phyloP scores from a whole-genome alignment of 2,113 vertebrate genomes.

The Loxodonta africana region DNA sequence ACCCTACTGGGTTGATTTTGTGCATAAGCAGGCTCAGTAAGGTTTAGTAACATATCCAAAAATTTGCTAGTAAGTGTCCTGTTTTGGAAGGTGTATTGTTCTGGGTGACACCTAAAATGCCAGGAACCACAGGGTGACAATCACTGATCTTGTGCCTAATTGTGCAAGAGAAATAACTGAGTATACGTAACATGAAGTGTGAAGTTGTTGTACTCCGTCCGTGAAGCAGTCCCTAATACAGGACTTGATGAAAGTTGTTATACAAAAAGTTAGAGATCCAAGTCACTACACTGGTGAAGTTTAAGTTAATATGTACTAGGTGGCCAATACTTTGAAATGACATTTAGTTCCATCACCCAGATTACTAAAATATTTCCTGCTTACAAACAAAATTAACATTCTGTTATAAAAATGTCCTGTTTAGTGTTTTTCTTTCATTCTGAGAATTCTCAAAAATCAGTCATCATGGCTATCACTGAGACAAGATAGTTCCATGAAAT shows the following conservation, averaged over 20 bases:
- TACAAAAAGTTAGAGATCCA: neutral
- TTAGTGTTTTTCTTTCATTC: neutral
- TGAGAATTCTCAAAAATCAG: neutral
- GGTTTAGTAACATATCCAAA: neutral
- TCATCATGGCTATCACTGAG: neutral
- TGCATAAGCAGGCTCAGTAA: neutral
- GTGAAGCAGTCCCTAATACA: neutral
- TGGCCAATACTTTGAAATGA: neutral
- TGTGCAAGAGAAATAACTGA: neutral
- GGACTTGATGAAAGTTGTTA: conserved; percentile 31
- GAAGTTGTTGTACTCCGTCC: neutral
- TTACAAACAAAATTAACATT: conserved; percentile 12
- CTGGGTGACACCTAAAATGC: neutral
- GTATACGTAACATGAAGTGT: neutral
- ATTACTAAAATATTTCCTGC: neutral
- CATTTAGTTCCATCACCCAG: neutral
- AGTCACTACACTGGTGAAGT: neutral
- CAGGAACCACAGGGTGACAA: neutral
- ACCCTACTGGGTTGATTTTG: neutral
- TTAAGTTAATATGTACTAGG: neutral
- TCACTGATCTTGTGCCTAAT: neutral
- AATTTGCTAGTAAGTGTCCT: neutral
- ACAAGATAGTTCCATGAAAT: neutral
- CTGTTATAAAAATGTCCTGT: neutral
- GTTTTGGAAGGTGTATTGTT: neutral